phyloP scores from a whole-genome alignment of 2,113 vertebrate species.

The Thomomys bottae region DNA sequence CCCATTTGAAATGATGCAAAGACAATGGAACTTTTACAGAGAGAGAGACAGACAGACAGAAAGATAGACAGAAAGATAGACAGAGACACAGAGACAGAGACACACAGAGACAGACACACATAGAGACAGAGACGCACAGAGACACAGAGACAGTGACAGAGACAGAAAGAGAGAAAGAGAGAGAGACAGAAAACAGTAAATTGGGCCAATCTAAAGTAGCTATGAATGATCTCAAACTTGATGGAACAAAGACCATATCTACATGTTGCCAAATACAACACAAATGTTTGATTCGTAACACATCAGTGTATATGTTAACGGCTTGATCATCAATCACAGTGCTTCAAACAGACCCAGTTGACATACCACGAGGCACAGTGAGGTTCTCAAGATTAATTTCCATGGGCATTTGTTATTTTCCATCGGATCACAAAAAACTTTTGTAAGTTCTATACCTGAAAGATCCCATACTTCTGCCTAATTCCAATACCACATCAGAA shows the following conservation, averaged over 20 bases:
- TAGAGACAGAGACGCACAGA: neutral
- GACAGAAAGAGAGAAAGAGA: no score
- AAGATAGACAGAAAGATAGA: no score
- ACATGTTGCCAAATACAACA: neutral
- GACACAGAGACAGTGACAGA: neutral
- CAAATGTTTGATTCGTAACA: neutral
- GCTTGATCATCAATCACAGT: neutral
- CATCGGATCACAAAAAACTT: neutral
- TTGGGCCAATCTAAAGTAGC: neutral
- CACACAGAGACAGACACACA: no score
- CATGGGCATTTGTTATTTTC: neutral
- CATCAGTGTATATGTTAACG: neutral
- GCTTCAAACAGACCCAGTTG: neutral
- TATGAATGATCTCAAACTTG: neutral
- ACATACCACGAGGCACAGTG: neutral
- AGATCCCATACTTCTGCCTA: neutral
- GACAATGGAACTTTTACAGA: neutral
- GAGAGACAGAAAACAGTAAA: neutral
- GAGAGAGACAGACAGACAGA: neutral
- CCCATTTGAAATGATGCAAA: neutral
- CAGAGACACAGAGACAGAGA: neutral
- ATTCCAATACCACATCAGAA: neutral
- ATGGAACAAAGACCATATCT: neutral
- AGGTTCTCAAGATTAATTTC: neutral
- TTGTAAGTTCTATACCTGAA: neutral